A percentile compares a stretch with the other conserved stretches of the same genome.
These are phyloP conservation scores for Atherinomorus stipes DNA, from an alignment of 2,113 vertebrate genomes.

Conservation along the genomic window DNA sequence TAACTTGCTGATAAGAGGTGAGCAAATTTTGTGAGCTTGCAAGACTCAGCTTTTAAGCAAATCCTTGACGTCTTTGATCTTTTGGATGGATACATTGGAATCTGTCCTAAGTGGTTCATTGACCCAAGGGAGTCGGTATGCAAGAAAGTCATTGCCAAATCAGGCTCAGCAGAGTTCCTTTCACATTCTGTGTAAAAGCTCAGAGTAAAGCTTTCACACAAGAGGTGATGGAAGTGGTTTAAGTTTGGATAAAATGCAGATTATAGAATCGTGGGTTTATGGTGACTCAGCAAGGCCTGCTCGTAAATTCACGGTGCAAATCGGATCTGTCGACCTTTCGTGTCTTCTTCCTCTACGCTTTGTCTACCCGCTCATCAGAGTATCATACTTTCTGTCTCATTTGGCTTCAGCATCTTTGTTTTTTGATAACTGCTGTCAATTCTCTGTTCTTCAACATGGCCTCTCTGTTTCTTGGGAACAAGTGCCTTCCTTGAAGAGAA, in stretches of 20 bases:
- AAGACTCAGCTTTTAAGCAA: conserved; percentile 15
- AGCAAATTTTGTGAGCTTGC: conserved; percentile 26
- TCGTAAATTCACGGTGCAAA: conserved; percentile 21
- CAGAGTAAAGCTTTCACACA: conserved; percentile 19
- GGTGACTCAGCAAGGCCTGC: conserved; percentile 40
- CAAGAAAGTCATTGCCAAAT: conserved; percentile 6
- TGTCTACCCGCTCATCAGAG: conserved; percentile 2
- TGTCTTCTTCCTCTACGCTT: not conserved
- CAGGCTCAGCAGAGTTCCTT: conserved; percentile 28
- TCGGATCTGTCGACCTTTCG: conserved; percentile 10
- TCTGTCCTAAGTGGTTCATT: conserved; percentile 24
- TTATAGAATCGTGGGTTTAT: conserved; percentile 6
- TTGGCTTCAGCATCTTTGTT: not conserved
- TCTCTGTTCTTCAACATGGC: not conserved
- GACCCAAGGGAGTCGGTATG: conserved; percentile 11
- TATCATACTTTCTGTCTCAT: not conserved
- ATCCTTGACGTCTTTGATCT: conserved; percentile 11
- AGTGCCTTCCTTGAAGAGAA: conserved; percentile 1
- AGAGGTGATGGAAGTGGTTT: conserved; percentile 21
- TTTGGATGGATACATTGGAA: conserved; percentile 31
- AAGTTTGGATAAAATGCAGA: conserved; percentile 55
- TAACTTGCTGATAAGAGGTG: conserved; percentile 44
- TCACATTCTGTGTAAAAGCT: conserved; percentile 32
- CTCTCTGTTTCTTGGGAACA: conserved; percentile 1
- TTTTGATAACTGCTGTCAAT: not conserved